Base-by-base conservation (phyloP, 2,888 invertebrate genomes). In the Ichneumoninae sp. region DNA sequence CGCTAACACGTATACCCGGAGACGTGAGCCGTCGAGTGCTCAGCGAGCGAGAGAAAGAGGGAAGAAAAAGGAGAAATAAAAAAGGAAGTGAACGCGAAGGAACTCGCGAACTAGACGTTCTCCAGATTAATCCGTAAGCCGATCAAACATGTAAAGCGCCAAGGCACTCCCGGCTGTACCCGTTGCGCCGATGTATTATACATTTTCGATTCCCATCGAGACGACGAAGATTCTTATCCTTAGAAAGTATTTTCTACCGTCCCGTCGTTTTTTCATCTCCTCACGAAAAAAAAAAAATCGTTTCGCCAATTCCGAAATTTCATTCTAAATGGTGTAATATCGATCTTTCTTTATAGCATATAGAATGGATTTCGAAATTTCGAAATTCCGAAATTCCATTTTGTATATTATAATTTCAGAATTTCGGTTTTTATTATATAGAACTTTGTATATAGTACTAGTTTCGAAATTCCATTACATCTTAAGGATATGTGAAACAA, bases 131-230 rank as follows among this genome's bases (percentile, higher is more conserved):
- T 57, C 40, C 36, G 36, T 36, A 10, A 36, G 66, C 40, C 66
- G 66, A 66, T 66, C n/a, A 36, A 36, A 19, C 19, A 19, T 66
- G 66, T 19, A 66, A 66, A 66, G 26, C 57, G 8, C 66, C 10
- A 22, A n/a, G 40, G 7, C 44, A 30, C 16, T 62, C n/a, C 30
- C 8, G 26, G 62, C 3, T 30, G 16, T 65, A 6, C 10, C 19
- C 40, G 6, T 16, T 40, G 16, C 8, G 40, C 0, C 66, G n/a
- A 33, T 33, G 36, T n/a, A 19, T 40, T 36, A 19, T 36, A 10
- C 7, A 66, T 36, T 65, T 36, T 33, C 65, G 36, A 44, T 65
- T 44, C 13, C 22, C 26, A 68, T 26, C 22, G 44, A 13, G 22
- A 50, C 19, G 44, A 13, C 16, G 19, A 68, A 10, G 26, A 50